phyloP scores from a whole-genome alignment of 2,113 vertebrate genomes.

The Odocoileus hemionus region DNA sequence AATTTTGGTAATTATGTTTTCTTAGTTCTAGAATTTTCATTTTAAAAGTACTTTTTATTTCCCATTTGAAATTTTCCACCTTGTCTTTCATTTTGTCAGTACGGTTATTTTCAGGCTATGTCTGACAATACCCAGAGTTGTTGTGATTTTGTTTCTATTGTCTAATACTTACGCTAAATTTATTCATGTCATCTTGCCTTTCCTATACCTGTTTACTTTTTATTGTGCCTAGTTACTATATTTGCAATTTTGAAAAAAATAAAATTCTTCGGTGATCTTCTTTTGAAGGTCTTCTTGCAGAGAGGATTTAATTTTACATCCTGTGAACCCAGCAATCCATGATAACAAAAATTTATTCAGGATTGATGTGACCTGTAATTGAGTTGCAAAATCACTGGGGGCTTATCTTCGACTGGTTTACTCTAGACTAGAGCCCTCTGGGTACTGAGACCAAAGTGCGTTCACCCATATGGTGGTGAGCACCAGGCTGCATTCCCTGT shows the following conservation, averaged over 20 bases:
- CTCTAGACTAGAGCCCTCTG: background rate
- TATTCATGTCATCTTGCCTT: background rate
- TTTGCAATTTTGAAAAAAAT: background rate
- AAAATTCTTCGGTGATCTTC: background rate
- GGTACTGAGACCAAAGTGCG: background rate
- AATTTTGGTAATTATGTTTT: background rate
- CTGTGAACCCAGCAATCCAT: background rate
- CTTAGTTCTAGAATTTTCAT: background rate
- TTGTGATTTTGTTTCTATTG: background rate
- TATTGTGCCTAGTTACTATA: background rate
- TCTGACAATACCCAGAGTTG: background rate
- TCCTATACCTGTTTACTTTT: background rate
- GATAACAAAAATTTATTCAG: background rate
- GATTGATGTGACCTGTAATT: background rate
- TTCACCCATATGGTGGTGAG: background rate
- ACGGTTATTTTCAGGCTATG: background rate
- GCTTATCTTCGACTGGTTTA: background rate
- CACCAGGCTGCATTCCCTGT: background rate
- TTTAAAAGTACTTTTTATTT: constrained; percentile 20
- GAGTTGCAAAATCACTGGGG: background rate
- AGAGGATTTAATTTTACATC: background rate
- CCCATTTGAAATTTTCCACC: background rate
- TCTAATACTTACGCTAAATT: background rate
- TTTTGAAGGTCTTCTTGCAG: background rate
- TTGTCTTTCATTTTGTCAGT: background rate